Conservation (phyloP, 2,888 invertebrate species). For the Plebejus anna region DNA sequence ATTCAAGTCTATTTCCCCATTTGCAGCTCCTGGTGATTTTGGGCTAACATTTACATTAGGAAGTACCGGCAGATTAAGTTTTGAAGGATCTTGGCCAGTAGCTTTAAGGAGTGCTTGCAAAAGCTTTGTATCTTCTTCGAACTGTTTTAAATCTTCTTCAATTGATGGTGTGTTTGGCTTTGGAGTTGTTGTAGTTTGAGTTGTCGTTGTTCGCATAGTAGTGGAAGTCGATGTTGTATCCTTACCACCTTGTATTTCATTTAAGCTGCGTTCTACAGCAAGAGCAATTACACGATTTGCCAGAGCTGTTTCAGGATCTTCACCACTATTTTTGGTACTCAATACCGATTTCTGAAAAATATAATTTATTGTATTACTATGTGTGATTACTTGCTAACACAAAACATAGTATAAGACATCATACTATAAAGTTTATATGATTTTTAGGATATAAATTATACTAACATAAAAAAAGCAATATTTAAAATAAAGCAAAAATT, state of each 20-base stretch:
- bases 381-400: not conserved
- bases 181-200: slow-evolving; percentile 47
- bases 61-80: slow-evolving; percentile 68
- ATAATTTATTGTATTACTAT: not conserved
- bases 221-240: slow-evolving; percentile 40
- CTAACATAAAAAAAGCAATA: not conserved
- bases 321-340: slow-evolving; percentile 57
- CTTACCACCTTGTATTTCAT: slow-evolving; percentile 63
- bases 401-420: no score
- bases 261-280: slow-evolving; percentile 74
- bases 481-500: not conserved
- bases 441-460: not conserved
- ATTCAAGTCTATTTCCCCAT: slow-evolving; percentile 59
- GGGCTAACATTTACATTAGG: slow-evolving; percentile 54
- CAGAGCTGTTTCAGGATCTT: slow-evolving; percentile 69
- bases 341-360: slow-evolving; percentile 70
- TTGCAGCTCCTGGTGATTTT: slow-evolving; percentile 45
- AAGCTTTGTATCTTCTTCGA: slow-evolving; percentile 72
- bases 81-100: slow-evolving; percentile 70
- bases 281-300: slow-evolving; percentile 78
- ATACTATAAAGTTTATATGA: no score
- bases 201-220: slow-evolving; percentile 41
- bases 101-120: slow-evolving; percentile 70
- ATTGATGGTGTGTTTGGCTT: slow-evolving; percentile 58
- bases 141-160: slow-evolving; percentile 72